Percentiles rank a stretch among this genome's conserved stretches.
Evolutionary conservation across 2,113 vertebrate genomes (phyloP).

Genomic region (Numida meleagris): DNA sequence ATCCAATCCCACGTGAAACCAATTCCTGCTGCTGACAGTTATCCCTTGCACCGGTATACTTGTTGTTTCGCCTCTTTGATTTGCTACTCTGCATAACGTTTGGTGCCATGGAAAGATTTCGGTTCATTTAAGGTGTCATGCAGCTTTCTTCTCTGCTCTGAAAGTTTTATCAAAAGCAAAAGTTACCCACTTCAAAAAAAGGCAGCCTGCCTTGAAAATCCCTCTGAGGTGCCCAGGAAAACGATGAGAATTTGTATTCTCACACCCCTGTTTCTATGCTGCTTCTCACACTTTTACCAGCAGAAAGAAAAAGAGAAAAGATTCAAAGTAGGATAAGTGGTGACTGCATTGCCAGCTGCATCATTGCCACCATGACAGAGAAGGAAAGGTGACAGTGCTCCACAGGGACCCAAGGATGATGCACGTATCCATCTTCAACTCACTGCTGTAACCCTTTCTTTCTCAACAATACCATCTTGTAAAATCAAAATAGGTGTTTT

Average conservation of each 20-base stretch:
- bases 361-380: not conserved
- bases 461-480: not conserved
- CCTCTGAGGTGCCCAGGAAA: not conserved
- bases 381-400: not conserved
- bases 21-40: not conserved
- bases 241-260: not conserved
- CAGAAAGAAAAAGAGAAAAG: not conserved
- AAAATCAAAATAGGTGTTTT: not conserved
- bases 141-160: not conserved
- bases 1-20: not conserved
- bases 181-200: conserved; percentile 24
- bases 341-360: not conserved
- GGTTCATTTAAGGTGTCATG: not conserved
- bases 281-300: not conserved
- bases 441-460: not conserved
- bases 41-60: not conserved
- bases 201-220: not conserved
- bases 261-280: not conserved
- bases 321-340: not conserved
- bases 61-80: not conserved
- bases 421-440: not conserved
- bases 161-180: not conserved
- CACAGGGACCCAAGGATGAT: not conserved
- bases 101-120: not conserved
- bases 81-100: not conserved